Evolutionary conservation across 2,888 invertebrate species (phyloP), one percentile per base, ranked within the genome.

Genomic region (Ormyrus pomaceus): DNA sequence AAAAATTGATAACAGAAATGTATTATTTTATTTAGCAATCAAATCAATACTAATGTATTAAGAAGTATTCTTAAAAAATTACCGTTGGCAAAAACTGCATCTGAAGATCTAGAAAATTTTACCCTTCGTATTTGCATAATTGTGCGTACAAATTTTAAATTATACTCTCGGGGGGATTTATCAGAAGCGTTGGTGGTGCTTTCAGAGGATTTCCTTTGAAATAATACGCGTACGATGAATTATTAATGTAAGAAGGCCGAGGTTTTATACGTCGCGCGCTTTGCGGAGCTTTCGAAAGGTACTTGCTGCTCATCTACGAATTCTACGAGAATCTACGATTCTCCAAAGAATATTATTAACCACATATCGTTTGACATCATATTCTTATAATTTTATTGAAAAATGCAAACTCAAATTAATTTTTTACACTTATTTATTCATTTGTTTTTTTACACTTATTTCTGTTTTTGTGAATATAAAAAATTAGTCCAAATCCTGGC

Each of bases 81-180:
- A 13, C 45, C 73, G 50, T 55, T 19, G 19, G 19, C 19, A 19
- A 19, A 19, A 19, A 19, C 19, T 19, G 1, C 19, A 19, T 19
- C 19, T 0, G 19, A 19, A 19, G 19, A 19, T 19, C 19, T 19
- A 65, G 75, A 82, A 77, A 78, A 83, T 79, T 61, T 74, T 76
- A 71, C 46, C 6, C 75, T 79, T 71, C 10, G 61, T 80, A 87
- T 88, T 86, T 86, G 80, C 87, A 87, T 88, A 86, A 87, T 88
- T 87, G 85, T 85, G 86, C 84, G 86, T 88, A 87, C 86, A 87
- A 78, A 88, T 87, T 87, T 83, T 83, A 68, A 86, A 87, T 83
- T 87, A 85, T 80, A 81, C 81, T 71, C 65, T 10, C 45, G 65
- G 83, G 82, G 85, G 85, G 86, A 87, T 87, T 87, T 84, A 84